Evolutionary conservation across 37 sponge, comb jelly and placozoan genomes (phyloP), one percentile per base, ranked within the genome.

Genomic region (Axinella damicornis): DNA sequence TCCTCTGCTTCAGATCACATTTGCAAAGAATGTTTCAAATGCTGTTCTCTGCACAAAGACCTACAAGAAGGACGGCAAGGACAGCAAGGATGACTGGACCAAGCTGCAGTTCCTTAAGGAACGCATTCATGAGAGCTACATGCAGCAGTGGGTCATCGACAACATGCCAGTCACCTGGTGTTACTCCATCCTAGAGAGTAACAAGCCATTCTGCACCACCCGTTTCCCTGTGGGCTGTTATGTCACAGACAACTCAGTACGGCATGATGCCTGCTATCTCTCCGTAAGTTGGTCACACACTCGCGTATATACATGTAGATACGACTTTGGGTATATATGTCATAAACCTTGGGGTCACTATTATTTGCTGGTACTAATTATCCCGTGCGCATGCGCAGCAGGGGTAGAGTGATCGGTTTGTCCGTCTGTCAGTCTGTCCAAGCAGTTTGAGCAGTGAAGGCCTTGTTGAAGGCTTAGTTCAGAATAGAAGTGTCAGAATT

Each of bases 151-250:
- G 94, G 94, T 98, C 18, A 85, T 96, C 36, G 99, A 99, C 77
- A 99, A 99, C 83, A 97, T 99, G 98, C 99, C 99, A 0, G 96
- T 99, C 55, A 92, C 97, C 0, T 97, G 98, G 96, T 99, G 99
- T 70, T 93, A 92, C 69, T 35, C 55, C 2, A 73, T 81, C 40
- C 25, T 67, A 53, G 77, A 82, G 32, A 85, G 80, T 58, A 69
- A 86, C 31, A 76, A 89, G 33, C 90, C 79, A 31, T 86, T 81
- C 85, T 99, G 99, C 53, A 87, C 94, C 30, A 95, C 96, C 55
- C 63, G 88, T 24, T 99, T 99, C 81, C 99, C 99, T 15, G 73
- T 99, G n/a, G 99, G 99, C 60, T 99, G 99, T 73, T 93, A 81
- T 64, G 87, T 96, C 35, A 83, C 89, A 27, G 63, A 85, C 27